These are phyloP conservation scores for Ridgeia piscesae DNA, from an alignment of 1,140 invertebrate genomes.

Conservation along the genomic window DNA sequence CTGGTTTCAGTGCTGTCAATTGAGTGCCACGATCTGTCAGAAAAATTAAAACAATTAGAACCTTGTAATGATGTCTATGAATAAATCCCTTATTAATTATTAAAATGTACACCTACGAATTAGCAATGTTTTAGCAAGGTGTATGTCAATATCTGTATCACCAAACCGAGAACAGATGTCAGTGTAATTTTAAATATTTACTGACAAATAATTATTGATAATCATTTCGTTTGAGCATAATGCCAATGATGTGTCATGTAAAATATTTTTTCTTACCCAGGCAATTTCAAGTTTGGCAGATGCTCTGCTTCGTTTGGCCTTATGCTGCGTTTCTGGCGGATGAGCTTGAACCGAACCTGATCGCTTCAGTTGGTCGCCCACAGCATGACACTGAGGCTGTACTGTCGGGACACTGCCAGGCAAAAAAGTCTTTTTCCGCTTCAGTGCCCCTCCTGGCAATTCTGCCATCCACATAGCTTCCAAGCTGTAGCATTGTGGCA, in stretches of 20 bases:
- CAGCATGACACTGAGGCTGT: not conserved
- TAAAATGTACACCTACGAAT: too few species aligned
- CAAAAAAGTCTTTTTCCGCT: conserved; percentile 8
- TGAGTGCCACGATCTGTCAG: too few species aligned
- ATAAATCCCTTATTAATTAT: too few species aligned
- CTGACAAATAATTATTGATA: not conserved
- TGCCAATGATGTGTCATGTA: conserved; percentile 10
- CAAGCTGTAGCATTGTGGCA: conserved; percentile 2
- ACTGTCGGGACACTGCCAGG: not conserved
- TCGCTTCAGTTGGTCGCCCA: not conserved
- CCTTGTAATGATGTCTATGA: too few species aligned
- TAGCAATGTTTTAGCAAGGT: too few species aligned
- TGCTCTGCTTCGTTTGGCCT: conserved; percentile 15
- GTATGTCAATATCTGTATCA: not conserved
- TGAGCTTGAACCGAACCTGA: not conserved
- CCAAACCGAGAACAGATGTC: not conserved
- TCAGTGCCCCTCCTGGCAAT: conserved; percentile 9
- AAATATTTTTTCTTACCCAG: conserved; percentile 4
- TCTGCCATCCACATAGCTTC: conserved; percentile 8
- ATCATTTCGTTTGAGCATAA: not conserved
- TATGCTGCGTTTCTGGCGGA: not conserved
- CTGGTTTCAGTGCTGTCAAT: too few species aligned
- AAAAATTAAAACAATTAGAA: too few species aligned
- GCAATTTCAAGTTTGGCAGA: conserved; percentile 13
- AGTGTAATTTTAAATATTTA: conserved; percentile 7